Evolutionary conservation across 2,888 invertebrate species (phyloP).

Genomic region (Hofmannophila pseudospretella): DNA sequence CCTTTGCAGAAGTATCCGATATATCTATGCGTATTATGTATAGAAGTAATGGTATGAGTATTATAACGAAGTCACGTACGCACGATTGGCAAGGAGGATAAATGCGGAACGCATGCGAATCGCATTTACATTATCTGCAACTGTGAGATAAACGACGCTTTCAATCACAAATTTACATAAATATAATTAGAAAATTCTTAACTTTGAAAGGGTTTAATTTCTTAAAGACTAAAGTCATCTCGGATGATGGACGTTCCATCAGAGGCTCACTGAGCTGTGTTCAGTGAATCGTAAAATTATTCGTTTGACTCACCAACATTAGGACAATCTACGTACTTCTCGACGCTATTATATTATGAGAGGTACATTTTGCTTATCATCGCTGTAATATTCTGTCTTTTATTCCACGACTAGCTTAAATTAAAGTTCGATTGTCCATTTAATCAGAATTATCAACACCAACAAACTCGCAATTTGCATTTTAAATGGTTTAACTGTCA

Average conservation of each 20-base stretch:
- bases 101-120: slow-evolving; percentile 21
- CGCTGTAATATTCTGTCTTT: slow-evolving; percentile 32
- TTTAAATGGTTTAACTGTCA: background rate
- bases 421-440: background rate
- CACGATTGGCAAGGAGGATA: slow-evolving; percentile 18
- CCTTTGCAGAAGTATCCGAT: slow-evolving; percentile 1
- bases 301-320: slow-evolving; percentile 31
- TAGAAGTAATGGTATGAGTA: background rate
- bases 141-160: slow-evolving; percentile 10
- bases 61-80: slow-evolving; percentile 20
- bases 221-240: background rate
- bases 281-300: slow-evolving; percentile 48
- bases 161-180: slow-evolving; percentile 13
- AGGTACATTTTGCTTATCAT: slow-evolving; percentile 26
- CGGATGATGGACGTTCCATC: slow-evolving; percentile 15
- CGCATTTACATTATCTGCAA: slow-evolving; percentile 18
- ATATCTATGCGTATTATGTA: background rate
- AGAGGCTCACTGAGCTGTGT: slow-evolving; percentile 27
- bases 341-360: slow-evolving; percentile 33
- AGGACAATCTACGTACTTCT: slow-evolving; percentile 26
- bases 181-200: slow-evolving; percentile 12
- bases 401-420: slow-evolving; percentile 11
- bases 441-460: background rate
- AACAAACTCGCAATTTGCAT: background rate
- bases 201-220: slow-evolving; percentile 7